Evolutionary conservation across 2,797 vertebrate genomes (phyloP), one percentile per base, ranked within the genome.

Genomic region (Gymnoscopelus braueri): DNA sequence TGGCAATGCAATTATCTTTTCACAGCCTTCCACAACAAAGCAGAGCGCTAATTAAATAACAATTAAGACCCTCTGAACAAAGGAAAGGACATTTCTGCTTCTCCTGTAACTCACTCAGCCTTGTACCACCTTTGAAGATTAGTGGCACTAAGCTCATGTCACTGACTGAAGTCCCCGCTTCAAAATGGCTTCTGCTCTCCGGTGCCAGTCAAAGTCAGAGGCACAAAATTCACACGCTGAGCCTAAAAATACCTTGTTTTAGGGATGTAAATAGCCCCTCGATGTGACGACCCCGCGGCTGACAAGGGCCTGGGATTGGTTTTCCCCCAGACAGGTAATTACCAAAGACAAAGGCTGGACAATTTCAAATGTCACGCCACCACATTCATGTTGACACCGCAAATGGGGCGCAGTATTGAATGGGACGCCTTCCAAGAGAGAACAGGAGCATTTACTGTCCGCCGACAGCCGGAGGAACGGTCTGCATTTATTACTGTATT

Each of bases 21-120:
- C 85, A 87, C 88, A 91, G 92, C 78, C 89, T 87, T 82, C 87
- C 90, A 80, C 80, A 89, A 90, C 81, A 88, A 93, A 92, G 89
- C 87, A 81, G 59, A 84, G 80, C 73, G 71, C 80, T 84, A 87
- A 92, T 91, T 83, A 89, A 93, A 92, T 84, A 88, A 89, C 86
- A 90, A 91, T 89, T 90, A 90, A 26, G 86, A 82, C 82, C 39
- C 88, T 90, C 75, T 84, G 88, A 85, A 83, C 73, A 57, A 74
- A 77, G 78, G 53, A 80, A 67, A 67, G n/a, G 76, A 83, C 82
- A 83, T 72, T 75, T 55, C 70, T 83, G 84, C 67, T 87, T 73
- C 62, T 32, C 50, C 81, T 60, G 73, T 2, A 3, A 66, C 80
- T 49, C 76, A 69, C 70, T 68, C 59, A 74, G 63, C 87, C 44